Base-by-base conservation (phyloP, 2,113 vertebrate genomes). In the Oryzias javanicus region DNA sequence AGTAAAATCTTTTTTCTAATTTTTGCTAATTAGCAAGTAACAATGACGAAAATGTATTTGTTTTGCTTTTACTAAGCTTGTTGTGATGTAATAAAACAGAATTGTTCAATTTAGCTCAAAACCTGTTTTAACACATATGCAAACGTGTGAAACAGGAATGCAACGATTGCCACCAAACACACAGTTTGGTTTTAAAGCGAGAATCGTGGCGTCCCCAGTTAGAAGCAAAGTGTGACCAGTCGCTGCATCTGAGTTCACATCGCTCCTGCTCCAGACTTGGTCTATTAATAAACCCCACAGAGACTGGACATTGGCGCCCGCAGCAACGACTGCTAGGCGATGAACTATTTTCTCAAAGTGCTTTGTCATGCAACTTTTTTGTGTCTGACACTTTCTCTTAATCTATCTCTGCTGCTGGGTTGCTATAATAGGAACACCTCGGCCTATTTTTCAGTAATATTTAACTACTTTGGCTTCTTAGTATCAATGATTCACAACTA, bases 281-380 rank as follows among this genome's bases (percentile, higher is more conserved):
- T 86, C 84, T 86, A 86, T 85, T 89, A 87, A 89, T 89, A 89
- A 80, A 72, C 52, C 65, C 74, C 62, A 27, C 42, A 60, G 74
- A 78, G 72, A 66, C 52, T 22, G 12, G 42, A 70, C 71, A 64
- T 53, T 18, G 14, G 29, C 61, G 78, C 64, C 80, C 58, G 78
- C 71, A 49, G 70, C 49, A 16, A 59, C 41, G 45, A 51, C 66
- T 70, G 35, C 74, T 64, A 48, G 49, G 10, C 63, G 70, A 67
- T 78, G 17, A 81, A 78, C 69, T 82, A 67, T 73, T 84, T 88
- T 62, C 56, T 69, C 52, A 83, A 74, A 87, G 69, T 81, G 81
- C 84, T 83, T 79, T n/a, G 64, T 89, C 87, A 88, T 76, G 63
- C 87, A 84, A 83, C 79, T 86, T 70, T 60, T 78, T 60, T 78